A percentile compares a stretch with the other conserved stretches of the same genome.
Evolutionary conservation across 2,888 invertebrate species (phyloP).

Genomic region (Eupithecia tripunctaria): DNA sequence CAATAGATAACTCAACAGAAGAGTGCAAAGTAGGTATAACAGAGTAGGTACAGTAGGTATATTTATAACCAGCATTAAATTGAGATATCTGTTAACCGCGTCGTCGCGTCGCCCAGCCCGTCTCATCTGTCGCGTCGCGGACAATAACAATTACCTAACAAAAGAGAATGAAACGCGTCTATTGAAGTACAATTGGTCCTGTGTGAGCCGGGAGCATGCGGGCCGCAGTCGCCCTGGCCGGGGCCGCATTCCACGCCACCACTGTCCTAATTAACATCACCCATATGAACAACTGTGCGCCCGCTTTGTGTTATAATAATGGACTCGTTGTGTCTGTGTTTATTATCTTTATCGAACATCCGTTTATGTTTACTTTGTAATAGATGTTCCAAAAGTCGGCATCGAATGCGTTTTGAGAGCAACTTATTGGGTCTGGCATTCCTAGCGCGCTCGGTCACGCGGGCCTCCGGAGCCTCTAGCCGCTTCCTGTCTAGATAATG

Average conservation of each 20-base stretch:
- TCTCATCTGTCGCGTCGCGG: constrained; percentile 7
- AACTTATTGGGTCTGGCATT: constrained; percentile 44
- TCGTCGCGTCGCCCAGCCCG: constrained; percentile 13
- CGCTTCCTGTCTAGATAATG: constrained; percentile 58
- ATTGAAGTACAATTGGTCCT: constrained; percentile 32
- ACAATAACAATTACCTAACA: constrained; percentile 27
- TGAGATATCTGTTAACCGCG: constrained; percentile 21
- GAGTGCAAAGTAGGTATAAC: no score
- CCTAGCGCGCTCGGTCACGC: constrained; percentile 47
- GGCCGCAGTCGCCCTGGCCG: constrained; percentile 36
- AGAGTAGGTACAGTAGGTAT: no score
- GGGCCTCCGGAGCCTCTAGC: constrained; percentile 53
- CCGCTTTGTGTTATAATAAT: constrained; percentile 33
- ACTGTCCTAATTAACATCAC: constrained; percentile 44
- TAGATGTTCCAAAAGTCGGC: constrained; percentile 11
- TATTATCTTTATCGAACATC: constrained; percentile 36
- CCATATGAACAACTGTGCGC: constrained; percentile 34
- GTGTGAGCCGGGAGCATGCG: constrained; percentile 37
- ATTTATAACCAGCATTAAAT: constrained; percentile 7
- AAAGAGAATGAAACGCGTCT: constrained; percentile 25
- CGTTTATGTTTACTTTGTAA: constrained; percentile 32
- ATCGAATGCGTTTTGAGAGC: constrained; percentile 1
- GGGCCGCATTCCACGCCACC: constrained; percentile 43
- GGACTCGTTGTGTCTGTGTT: constrained; percentile 37
- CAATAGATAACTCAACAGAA: neutral